Percentiles rank a stretch among this genome's conserved stretches.
Evolutionary conservation across 2,888 invertebrate genomes (phyloP).

Genomic region (Euplagia quadripunctaria): DNA sequence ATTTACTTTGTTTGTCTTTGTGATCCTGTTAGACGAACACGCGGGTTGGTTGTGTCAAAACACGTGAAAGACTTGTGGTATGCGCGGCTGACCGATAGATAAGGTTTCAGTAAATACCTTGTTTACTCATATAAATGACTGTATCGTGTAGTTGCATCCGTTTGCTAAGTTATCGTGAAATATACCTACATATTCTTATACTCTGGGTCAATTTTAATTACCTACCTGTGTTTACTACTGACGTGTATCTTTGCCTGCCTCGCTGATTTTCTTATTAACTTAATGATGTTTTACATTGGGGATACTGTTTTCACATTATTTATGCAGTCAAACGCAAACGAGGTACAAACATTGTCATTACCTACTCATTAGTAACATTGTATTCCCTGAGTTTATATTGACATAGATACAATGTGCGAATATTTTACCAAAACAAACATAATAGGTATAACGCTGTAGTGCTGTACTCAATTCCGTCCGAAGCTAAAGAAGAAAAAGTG

Average conservation of each 20-base stretch:
- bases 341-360: not conserved
- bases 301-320: conserved; percentile 3
- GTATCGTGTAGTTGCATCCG: conserved; percentile 22
- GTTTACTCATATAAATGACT: conserved; percentile 19
- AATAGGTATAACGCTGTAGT: not conserved
- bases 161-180: conserved; percentile 27
- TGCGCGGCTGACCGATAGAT: conserved; percentile 52
- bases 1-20: not conserved
- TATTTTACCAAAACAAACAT: not conserved
- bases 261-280: not conserved
- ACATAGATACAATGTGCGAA: not conserved
- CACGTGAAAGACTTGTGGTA: conserved; percentile 61
- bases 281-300: not conserved
- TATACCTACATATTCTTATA: conserved; percentile 12
- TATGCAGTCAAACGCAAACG: not conserved
- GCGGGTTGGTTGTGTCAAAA: conserved; percentile 43
- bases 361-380: not conserved
- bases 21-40: conserved; percentile 42
- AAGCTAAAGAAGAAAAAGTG: not conserved
- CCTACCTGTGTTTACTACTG: conserved; percentile 5
- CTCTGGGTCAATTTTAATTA: conserved; percentile 39
- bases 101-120: conserved; percentile 58
- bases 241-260: conserved; percentile 11
- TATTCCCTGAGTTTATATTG: not conserved
- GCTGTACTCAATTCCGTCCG: not conserved